Evolutionary conservation across 37 sponge, comb jelly and placozoan genomes (phyloP).

Genomic region (Dysidea cf. avara): DNA sequence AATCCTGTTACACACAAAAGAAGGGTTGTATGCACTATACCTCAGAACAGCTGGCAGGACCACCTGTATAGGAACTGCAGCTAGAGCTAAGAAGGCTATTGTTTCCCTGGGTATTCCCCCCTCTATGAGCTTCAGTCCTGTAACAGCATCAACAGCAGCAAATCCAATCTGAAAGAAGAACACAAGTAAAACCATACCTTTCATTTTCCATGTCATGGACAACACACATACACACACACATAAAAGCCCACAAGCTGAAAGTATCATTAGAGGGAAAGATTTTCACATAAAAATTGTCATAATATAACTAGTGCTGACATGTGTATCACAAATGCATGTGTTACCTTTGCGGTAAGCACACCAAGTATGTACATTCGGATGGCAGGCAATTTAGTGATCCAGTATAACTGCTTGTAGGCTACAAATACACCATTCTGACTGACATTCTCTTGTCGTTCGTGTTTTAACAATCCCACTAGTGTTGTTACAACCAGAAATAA

Average conservation of each 20-base stretch:
- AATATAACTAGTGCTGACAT: too few relatives aligned
- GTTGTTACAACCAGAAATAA: constrained; percentile 85
- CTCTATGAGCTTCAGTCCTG: constrained; percentile 91
- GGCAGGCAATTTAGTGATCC: constrained; percentile 47
- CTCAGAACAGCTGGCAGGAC: constrained; percentile 79
- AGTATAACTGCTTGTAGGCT: constrained; percentile 63
- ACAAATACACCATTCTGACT: not conserved
- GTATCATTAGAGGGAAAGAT: not conserved
- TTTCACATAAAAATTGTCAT: not conserved
- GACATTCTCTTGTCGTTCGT: constrained; percentile 48
- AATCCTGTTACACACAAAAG: not conserved
- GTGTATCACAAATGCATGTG: too few relatives aligned
- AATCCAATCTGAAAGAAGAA: constrained; percentile 58
- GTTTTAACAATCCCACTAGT: constrained; percentile 73
- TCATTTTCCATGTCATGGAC: too few relatives aligned
- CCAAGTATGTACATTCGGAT: constrained; percentile 54
- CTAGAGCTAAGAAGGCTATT: constrained; percentile 82
- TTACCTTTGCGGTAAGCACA: constrained; percentile 63
- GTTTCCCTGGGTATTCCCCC: constrained; percentile 88
- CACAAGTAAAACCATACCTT: not conserved
- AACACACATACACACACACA: too few relatives aligned
- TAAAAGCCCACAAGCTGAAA: too few relatives aligned
- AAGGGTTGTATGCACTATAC: constrained; percentile 6
- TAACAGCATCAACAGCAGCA: constrained; percentile 81
- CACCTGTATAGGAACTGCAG: constrained; percentile 87